Evolutionary conservation across 2,888 invertebrate genomes (phyloP), one percentile per base, ranked within the genome.

Genomic region (Sphinx pinastri): DNA sequence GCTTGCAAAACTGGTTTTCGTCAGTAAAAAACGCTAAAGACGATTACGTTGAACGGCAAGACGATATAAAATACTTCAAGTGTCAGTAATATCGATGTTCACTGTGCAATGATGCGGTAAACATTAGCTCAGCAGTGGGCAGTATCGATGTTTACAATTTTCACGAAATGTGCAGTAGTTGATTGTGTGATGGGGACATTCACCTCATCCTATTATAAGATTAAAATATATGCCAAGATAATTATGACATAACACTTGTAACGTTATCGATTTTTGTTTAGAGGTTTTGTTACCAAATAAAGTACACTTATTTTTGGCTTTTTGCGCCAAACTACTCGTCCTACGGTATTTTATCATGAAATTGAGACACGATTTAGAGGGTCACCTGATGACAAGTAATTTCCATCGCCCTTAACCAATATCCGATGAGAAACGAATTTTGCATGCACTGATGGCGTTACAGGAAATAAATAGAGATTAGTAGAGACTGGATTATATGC

Each of bases 81-180:
- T 58, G 58, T 19, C 51, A 38, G 4, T 38, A 38, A 38, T 38
- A 38, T 38, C 6, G 6, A 38, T 38, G 38, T 38, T 38, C 8
- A 38, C 45, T 25, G 25, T 25, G 25, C 25, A 25, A 25, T 25
- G 25, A 25, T 25, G 25, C 2, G 25, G 25, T 25, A 25, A 25
- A 25, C 25, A 25, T 2, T 25, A 25, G 25, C 25, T 25, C 25
- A 25, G 25, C 25, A 25, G 25, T 25, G 25, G 25, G 25, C 25
- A 25, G 25, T 25, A 25, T 38, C 38, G 38, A 38, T 38, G 38
- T 38, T 38, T 38, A 38, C 45, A n/a, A 6, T 49, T 63, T 63
- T 63, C 47, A 49, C 47, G 47, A 47, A 63, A 47, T 63, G 47
- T 63, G 16, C 16, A 11, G 60, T 12, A 16, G 19, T 63, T 63